A percentile compares a stretch with the other conserved stretches of the same genome.
Conservation (phyloP, 92 coral and sea anemone species). For the Muricea muricata region DNA sequence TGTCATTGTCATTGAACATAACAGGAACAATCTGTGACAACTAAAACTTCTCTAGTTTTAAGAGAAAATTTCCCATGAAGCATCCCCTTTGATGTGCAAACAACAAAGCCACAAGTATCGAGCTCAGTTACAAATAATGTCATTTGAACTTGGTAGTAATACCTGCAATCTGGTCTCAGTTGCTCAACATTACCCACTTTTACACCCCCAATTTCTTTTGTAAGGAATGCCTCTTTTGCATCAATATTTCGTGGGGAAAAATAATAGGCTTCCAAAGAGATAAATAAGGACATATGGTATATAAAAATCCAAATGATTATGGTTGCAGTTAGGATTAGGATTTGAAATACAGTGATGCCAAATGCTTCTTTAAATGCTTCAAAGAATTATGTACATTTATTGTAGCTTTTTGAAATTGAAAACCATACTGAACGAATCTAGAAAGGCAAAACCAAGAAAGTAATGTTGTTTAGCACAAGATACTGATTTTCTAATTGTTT, state of each 20-base stretch:
- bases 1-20: background rate
- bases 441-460: too few relatives aligned
- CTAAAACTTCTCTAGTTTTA: constrained; percentile 2
- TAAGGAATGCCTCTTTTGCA: constrained; percentile 73
- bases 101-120: constrained; percentile 22
- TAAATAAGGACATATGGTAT: too few relatives aligned
- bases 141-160: constrained; percentile 46
- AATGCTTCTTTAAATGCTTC: too few relatives aligned
- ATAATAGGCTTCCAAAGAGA: too few relatives aligned
- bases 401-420: too few relatives aligned
- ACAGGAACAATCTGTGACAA: background rate
- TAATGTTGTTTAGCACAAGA: too few relatives aligned
- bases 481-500: too few relatives aligned
- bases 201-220: constrained; percentile 75
- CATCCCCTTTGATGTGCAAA: constrained; percentile 28
- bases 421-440: too few relatives aligned
- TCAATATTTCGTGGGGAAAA: constrained; percentile 70
- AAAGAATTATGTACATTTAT: too few relatives aligned
- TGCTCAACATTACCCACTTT: constrained; percentile 58
- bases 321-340: too few relatives aligned
- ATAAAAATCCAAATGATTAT: too few relatives aligned
- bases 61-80: background rate
- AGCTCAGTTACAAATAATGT: constrained; percentile 2
- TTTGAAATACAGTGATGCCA: too few relatives aligned
- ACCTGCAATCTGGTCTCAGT: constrained; percentile 61